Conservation (phyloP, 2,797 vertebrate genomes). For the Morus bassanus region DNA sequence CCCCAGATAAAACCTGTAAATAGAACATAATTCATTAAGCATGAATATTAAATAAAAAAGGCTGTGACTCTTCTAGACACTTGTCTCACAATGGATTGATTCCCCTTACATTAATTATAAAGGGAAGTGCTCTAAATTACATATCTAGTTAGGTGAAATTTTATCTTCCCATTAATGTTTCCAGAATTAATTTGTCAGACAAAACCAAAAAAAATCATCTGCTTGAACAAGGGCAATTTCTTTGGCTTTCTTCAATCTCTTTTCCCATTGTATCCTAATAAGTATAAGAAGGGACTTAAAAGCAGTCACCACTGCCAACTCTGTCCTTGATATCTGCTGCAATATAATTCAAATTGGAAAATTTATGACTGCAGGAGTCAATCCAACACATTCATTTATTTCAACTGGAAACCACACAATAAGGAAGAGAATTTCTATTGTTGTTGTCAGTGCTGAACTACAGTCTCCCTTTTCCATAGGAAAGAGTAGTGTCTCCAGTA, state of each 20-base stretch:
- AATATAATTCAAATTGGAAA: background rate
- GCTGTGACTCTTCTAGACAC: background rate
- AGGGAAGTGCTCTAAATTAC: background rate
- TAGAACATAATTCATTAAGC: conserved; percentile 42
- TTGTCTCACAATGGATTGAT: background rate
- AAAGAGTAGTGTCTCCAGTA: background rate
- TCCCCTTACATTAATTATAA: background rate
- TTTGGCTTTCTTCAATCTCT: background rate
- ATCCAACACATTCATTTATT: background rate
- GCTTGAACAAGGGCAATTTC: background rate
- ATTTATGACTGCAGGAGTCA: background rate
- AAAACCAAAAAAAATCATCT: background rate
- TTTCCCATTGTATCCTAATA: background rate
- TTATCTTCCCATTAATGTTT: background rate
- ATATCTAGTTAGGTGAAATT: background rate
- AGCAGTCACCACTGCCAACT: background rate
- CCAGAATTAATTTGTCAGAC: background rate
- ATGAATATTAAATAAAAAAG: background rate
- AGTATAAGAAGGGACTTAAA: background rate
- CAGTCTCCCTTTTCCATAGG: background rate
- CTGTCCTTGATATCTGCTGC: background rate
- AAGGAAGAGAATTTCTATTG: background rate
- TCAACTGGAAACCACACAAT: background rate
- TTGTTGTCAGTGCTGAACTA: background rate
- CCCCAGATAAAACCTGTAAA: conserved; percentile 95